Evolutionary conservation across 2,797 vertebrate genomes (phyloP), one percentile per base, ranked within the genome.

Genomic region (Phyllotis vaccarum): DNA sequence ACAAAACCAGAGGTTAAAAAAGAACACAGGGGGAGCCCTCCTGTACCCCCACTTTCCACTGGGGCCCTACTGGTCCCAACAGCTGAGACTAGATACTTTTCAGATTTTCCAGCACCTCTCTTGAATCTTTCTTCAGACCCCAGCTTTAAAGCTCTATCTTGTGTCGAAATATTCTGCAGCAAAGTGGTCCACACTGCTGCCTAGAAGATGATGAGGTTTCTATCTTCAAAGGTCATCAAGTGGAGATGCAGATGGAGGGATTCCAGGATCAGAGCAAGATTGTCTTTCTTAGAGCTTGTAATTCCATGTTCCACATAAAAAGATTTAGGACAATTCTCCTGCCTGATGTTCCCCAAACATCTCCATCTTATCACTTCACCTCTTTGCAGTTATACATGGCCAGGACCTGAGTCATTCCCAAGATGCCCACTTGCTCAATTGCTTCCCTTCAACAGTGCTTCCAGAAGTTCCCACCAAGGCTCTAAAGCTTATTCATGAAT

Each of bases 301-400:
- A 72, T 72, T 90, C 54, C 58, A 64, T 37, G 29, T 54, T 91
- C 76, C 19, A 31, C 49, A 40, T 29, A 89, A 85, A n/a, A 89
- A 66, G 58, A 19, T 76, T 78, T 76, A 72, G 80, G 52, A 29
- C 56, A 68, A 13, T 58, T n/a, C 60, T 70, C 21, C 40, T 3
- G 37, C 19, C 5, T 2, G 11, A 19, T 56, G 54, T n/a, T 16
- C 34, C 34, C 43, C 5, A 6, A 22, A 14, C 14, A 52, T 27
- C 34, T 64, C 75, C 0, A 29, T 37, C 6, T 54, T n/a, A 49
- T 12, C 9, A 21, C 31, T 52, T 22, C 27, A 43, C 7, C 56
- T 86, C 95, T 88, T 12, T 2, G 24, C 13, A 68, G n/a, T 34
- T 58, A n/a, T 29, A 24, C 2, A 2, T 2, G 3, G 7, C 10